These are phyloP conservation scores for Malurus cyaneus DNA, from an alignment of 2,113 vertebrate species.

Conservation along the genomic window DNA sequence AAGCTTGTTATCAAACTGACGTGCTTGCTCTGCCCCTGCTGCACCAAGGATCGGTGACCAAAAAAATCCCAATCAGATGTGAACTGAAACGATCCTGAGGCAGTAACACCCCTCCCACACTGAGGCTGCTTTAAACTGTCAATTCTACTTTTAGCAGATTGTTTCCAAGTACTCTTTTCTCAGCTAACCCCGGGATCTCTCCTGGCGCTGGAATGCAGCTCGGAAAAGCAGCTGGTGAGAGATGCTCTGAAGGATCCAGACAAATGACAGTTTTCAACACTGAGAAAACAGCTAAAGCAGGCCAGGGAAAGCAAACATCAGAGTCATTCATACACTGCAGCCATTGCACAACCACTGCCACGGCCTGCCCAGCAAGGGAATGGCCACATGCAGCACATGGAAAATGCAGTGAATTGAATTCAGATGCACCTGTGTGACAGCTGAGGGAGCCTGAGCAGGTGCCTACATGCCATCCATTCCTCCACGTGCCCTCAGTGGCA, in stretches of 20 bases:
- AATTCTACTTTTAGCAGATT: not conserved
- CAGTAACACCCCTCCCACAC: not conserved
- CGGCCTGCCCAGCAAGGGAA: not conserved
- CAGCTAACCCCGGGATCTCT: not conserved
- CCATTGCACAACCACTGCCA: not conserved
- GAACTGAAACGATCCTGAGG: not conserved
- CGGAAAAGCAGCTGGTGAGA: not conserved
- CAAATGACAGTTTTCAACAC: not conserved
- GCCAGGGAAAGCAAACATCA: not conserved
- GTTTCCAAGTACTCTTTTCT: not conserved
- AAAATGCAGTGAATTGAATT: not conserved
- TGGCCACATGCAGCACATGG: fast-evolving
- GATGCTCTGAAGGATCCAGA: not conserved
- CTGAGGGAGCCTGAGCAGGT: conserved; percentile 27
- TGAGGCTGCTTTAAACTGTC: not conserved
- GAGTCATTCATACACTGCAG: not conserved
- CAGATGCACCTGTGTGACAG: conserved; percentile 43
- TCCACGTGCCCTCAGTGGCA: not conserved
- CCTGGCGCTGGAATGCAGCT: not conserved
- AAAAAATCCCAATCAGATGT: not conserved
- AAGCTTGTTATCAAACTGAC: not conserved
- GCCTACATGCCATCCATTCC: conserved; percentile 27
- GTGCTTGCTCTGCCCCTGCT: not conserved
- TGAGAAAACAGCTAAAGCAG: not conserved
- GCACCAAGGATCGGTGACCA: not conserved